Evolutionary conservation across 2,888 invertebrate species (phyloP), one percentile per base, ranked within the genome.

Genomic region (Cepaea hortensis): DNA sequence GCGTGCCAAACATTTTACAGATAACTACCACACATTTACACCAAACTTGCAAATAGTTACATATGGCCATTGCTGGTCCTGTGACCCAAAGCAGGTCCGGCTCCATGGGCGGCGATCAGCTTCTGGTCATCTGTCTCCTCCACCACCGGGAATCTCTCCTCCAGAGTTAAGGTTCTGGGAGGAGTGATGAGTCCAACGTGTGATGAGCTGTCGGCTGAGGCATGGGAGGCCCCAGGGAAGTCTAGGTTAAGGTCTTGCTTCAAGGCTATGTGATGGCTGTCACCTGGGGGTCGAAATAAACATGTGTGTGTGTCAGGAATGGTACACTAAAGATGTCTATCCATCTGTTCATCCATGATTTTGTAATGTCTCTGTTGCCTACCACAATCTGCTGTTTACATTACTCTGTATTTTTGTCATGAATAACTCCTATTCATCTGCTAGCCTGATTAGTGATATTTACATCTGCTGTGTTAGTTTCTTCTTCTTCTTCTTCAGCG

Each of bases 131-230:
- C 89, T 0, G 79, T 73, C 46, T 90, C 90, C 23, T 90, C 89
- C 11, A 90, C 89, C 4, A 73, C 68, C n/a, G 90, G 91, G 80
- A 90, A 90, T 13, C 88, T 89, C 87, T 97, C 97, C 91, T 97
- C 97, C 85, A 98, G 95, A 18, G 98, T 98, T 85, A 98, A 96
- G 46, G 97, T 96, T 91, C 97, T 96, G 18, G 98, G 98, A 6
- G 98, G 98, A 46, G 98, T 98, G 95, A 97, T 96, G 81, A 98
- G 97, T 89, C 97, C 96, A 83, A 97, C 96, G 95, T 96, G 96
- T 35, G 96, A 96, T 68, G 96, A 96, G 91, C 97, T 96, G 77
- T 89, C 80, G 3, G 88, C 65, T 7, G 89, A 87, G 3, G 88
- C 90, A 13, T 87, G 65, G 6, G 77, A 62, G 11, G 65, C 81